These are phyloP conservation scores for Rhynchonycteris naso DNA, from an alignment of 2,797 vertebrate genomes.

Conservation along the genomic window DNA sequence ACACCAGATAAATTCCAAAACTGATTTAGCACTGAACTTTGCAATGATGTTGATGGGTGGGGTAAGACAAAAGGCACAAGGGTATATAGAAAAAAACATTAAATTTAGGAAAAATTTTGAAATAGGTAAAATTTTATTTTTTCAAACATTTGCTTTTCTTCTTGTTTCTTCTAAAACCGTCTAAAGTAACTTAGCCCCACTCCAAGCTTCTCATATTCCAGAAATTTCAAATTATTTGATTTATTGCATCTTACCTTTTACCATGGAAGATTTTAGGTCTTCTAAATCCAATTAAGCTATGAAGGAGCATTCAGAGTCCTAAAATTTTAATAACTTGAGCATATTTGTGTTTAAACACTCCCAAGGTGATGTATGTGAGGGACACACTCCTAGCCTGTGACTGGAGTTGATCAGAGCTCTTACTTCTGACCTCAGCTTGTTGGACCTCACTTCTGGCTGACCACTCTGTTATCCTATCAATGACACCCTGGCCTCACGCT, in stretches of 20 bases:
- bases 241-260: not conserved
- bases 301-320: not conserved
- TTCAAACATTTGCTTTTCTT: not conserved
- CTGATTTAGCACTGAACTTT: not conserved
- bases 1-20: not conserved
- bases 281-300: not conserved
- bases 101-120: not conserved
- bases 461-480: not conserved
- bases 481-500: not conserved
- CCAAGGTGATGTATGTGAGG: not conserved
- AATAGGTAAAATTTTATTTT: not conserved
- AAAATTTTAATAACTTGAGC: not conserved
- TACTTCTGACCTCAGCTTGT: not conserved
- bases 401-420: not conserved
- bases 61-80: fast-evolving
- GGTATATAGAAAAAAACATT: not conserved
- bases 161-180: not conserved
- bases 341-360: not conserved
- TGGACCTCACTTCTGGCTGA: not conserved
- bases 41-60: not conserved
- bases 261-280: not conserved
- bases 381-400: not conserved
- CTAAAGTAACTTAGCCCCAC: not conserved
- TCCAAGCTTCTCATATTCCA: not conserved
- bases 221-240: not conserved